Evolutionary conservation across 2,888 invertebrate species (phyloP), one percentile per base, ranked within the genome.

Genomic region (Ormyrus thymus): DNA sequence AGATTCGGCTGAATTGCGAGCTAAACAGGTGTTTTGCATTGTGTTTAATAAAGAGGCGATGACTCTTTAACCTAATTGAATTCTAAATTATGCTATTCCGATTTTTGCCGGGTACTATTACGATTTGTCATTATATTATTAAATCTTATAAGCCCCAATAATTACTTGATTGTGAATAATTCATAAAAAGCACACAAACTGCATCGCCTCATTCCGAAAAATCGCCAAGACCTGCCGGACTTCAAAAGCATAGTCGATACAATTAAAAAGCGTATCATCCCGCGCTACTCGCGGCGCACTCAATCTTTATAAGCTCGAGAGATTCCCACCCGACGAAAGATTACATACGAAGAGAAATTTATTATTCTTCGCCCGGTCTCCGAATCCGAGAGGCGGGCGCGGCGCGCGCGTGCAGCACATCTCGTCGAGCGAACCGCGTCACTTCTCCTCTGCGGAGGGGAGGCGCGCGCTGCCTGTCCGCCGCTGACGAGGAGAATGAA

Each of bases 401-500:
- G 59, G 50, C 56, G 68, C 68, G 70, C 56, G 72, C 10, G 70
- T 61, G 73, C 8, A 69, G 53, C 59, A 62, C 15, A 51, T 50
- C 58, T 76, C 70, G 64, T 70, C 76, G 50, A 71, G 50, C 56
- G 66, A 78, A 72, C 53, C 66, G 69, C 74, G 71, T 71, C 66
- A 76, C 56, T 76, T 79, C 73, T 79, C 68, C 68, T 64, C 29
- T 59, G 62, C 29, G 55, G 56, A 68, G 10, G 70, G 68, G 78
- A 74, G 81, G 75, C 78, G 77, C 77, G 59, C 73, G 78, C 50
- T 77, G 68, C 64, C 76, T 78, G 79, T 79, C 78, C 76, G 55
- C 69, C 76, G 80, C 79, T 76, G 75, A 81, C 59, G 79, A 76
- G 68, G 79, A 81, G 79, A 78, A 80, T 73, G 62, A 74, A 66